Evolutionary conservation across 2,797 vertebrate genomes (phyloP), one percentile per base, ranked within the genome.

Genomic region (Petrocephalus sullivani): DNA sequence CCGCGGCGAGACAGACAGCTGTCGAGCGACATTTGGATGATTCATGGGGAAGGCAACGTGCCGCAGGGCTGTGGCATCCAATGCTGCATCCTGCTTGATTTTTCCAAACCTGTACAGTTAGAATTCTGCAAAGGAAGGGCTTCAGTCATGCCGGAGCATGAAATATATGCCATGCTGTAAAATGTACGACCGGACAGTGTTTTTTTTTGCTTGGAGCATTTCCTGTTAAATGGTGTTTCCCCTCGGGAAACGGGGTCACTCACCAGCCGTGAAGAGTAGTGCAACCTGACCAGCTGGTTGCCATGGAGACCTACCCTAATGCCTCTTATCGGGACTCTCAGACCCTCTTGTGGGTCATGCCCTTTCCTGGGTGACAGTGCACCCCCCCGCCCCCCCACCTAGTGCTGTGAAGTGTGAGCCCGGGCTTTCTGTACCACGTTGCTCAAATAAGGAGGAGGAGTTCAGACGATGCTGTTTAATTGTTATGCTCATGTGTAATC

Each of bases 231-330:
- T 89, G 83, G 85, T n/a, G 61, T 56, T 90, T 91, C 78, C 19
- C 2, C 81, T 56, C 51, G 90, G 90, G 87, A 91, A 90, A 86
- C 21, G 54, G 92, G 88, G 90, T 93, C 90, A 91, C 90, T 89
- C 90, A 90, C 92, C 88, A 89, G 90, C 91, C 90, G 90, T 86
- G 87, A 89, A 57, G 5, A 23, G 86, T 46, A 87, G 53, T 89
- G 89, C 89, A 0, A 2, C 88, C 90, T 91, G 93, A 93, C 93
- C 92, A 89, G 88, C 67, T 53, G 7, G 93, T 93, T 92, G 88
- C 93, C 90, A 92, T 92, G 91, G 92, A 61, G 49, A 94, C 89
- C 60, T 84, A 88, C 89, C 88, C 60, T 85, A 90, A 90, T 86
- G 56, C 87, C 89, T 87, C 37, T 41, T 54, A 46, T 78, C 53